Percentiles rank a stretch among this genome's conserved stretches.
These are phyloP conservation scores for Podocnemis expansa DNA, from an alignment of 2,113 vertebrate genomes.

Conservation along the genomic window DNA sequence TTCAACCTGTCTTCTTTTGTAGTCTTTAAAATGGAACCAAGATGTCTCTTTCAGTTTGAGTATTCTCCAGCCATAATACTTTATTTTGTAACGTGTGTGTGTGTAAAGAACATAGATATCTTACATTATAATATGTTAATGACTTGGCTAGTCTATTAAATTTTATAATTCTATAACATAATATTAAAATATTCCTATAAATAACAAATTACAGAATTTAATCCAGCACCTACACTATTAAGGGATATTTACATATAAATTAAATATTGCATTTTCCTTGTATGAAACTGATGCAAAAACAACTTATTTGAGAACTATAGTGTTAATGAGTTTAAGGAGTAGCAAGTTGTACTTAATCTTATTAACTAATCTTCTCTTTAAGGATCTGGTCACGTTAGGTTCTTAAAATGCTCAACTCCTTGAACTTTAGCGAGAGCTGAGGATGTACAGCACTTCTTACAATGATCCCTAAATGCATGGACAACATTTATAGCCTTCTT, in stretches of 20 bases:
- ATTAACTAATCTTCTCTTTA: neutral
- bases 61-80: neutral
- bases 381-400: neutral
- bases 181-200: neutral
- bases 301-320: neutral
- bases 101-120: neutral
- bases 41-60: neutral
- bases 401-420: neutral
- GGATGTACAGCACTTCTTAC: fast-evolving
- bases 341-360: neutral
- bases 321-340: neutral
- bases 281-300: neutral
- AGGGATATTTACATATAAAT: neutral
- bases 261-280: neutral
- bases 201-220: neutral
- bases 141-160: neutral
- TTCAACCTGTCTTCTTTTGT: neutral
- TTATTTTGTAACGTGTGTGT: neutral
- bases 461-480: neutral
- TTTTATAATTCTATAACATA: neutral
- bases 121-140: neutral
- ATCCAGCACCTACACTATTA: neutral
- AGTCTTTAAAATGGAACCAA: neutral
- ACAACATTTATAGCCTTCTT: neutral
- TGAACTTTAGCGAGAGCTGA: neutral